These are phyloP conservation scores for Meriones unguiculatus DNA, from an alignment of 2,113 vertebrate genomes.

Conservation along the genomic window DNA sequence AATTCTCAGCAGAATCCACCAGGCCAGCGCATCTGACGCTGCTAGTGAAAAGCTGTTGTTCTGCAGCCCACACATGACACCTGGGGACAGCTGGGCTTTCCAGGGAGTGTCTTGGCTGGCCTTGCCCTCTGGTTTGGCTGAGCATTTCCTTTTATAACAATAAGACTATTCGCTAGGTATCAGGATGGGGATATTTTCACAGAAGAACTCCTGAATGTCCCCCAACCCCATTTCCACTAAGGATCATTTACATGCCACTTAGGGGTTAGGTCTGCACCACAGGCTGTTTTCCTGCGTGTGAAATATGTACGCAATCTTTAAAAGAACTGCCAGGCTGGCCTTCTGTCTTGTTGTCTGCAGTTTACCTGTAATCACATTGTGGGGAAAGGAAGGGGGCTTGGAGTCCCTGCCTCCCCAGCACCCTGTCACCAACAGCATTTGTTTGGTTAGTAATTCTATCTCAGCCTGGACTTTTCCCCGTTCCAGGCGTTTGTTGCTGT, in stretches of 20 bases:
- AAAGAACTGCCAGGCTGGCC: conserved; percentile 69
- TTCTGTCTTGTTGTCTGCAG: conserved; percentile 76
- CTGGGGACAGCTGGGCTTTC: neutral
- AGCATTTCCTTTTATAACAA: conserved; percentile 49
- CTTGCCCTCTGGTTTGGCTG: conserved; percentile 5
- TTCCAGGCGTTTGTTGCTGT: conserved; percentile 57
- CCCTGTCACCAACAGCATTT: conserved; percentile 15
- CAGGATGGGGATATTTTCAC: neutral
- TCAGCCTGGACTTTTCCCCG: conserved; percentile 70
- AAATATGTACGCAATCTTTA: conserved; percentile 56
- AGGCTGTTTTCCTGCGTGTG: fast-evolving
- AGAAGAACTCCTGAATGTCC: neutral
- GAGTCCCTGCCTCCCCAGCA: conserved; percentile 60
- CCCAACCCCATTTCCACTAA: conserved; percentile 56
- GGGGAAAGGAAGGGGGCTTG: conserved; percentile 69
- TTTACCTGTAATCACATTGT: conserved; percentile 86
- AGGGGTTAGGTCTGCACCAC: fast-evolving
- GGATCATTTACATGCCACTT: fast-evolving
- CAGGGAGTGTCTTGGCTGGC: neutral
- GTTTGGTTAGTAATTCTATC: conserved; percentile 76
- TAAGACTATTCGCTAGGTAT: fast-evolving
- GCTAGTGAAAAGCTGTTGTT: neutral
- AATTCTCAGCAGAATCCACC: conserved; percentile 13
- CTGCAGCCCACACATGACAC: conserved; percentile 39
- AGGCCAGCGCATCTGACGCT: neutral